These are phyloP conservation scores for Sarcophaga carnaria DNA, from an alignment of 2,888 invertebrate genomes.

Conservation along the genomic window DNA sequence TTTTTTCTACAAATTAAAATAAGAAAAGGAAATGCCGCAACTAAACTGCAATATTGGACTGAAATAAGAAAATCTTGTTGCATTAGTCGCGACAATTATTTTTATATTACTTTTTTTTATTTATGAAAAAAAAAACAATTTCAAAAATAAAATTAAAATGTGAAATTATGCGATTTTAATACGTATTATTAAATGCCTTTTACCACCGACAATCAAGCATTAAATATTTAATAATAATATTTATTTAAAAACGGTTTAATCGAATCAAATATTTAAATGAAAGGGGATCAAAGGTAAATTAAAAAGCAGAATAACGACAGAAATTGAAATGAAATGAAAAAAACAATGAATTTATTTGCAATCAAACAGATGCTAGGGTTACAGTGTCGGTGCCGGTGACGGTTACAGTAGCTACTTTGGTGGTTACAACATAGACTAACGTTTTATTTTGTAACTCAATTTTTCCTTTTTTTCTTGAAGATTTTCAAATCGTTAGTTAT, in stretches of 20 bases:
- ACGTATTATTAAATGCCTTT: conserved; percentile 10
- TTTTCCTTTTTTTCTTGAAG: background rate
- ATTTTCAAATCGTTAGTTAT: background rate
- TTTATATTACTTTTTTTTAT: too few species aligned
- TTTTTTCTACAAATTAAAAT: too few species aligned
- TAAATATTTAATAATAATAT: conserved; percentile 22
- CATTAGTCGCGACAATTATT: too few species aligned
- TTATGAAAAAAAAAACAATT: too few species aligned
- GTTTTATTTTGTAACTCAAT: background rate
- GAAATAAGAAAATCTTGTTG: too few species aligned
- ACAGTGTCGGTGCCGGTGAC: background rate
- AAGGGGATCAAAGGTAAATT: background rate
- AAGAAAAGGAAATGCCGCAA: too few species aligned
- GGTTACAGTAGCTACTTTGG: background rate
- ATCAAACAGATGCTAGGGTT: conserved; percentile 19
- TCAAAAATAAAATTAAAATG: background rate
- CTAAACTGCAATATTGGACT: too few species aligned
- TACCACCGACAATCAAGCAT: background rate
- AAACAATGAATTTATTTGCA: background rate
- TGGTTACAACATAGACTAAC: conserved; percentile 28
- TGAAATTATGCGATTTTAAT: conserved; percentile 25
- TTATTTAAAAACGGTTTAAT: conserved; percentile 13
- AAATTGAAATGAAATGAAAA: background rate
- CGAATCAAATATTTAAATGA: background rate
- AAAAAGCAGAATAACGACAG: background rate